Evolutionary conservation across 2,888 invertebrate genomes (phyloP), one percentile per base, ranked within the genome.

Genomic region (Callimorpha dominula): DNA sequence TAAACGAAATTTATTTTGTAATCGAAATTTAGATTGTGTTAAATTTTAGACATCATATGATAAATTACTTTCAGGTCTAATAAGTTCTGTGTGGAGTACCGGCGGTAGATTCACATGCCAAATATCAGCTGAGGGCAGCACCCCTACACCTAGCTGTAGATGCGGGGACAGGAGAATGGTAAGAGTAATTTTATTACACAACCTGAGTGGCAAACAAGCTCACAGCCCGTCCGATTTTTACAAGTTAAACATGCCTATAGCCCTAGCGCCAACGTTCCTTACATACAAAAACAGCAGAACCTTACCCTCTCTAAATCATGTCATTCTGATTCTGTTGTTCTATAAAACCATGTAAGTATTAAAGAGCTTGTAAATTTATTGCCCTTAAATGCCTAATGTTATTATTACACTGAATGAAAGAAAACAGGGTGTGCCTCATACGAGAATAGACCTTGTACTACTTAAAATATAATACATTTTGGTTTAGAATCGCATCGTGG

Each of bases 401-500:
- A n/a, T 54, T 54, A n/a, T n/a, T n/a, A 0, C 7, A 9, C n/a
- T n/a, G n/a, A 54, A 9, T 9, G 17, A 54, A n/a, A 52, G 50
- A 50, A n/a, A 4, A 31, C 31, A 8, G 17, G 9, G n/a, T 9
- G 6, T 4, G 8, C 7, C 4, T n/a, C 17, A 60, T 31, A 5
- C 31, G 1, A 31, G 9, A 42, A 64, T n/a, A 0, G n/a, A 40
- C 43, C 17, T 64, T 43, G 8, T 49, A 6, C 11, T 0, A 11
- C 6, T 17, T n/a, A 31, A 8, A 62, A 31, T 31, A 49, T 52
- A 50, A 9, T 12, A 4, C 0, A 1, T 14, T 46, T 69, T 40
- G 5, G 40, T 69, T 31, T 83, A 95, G 95, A 90, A 88, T 66
- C 92, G 95, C 12, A 95, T 95, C 60, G 96, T 95, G 0, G 94